Conservation (phyloP, 37 sponge, comb jelly and placozoan species). For the Petrosia ficiformis region DNA sequence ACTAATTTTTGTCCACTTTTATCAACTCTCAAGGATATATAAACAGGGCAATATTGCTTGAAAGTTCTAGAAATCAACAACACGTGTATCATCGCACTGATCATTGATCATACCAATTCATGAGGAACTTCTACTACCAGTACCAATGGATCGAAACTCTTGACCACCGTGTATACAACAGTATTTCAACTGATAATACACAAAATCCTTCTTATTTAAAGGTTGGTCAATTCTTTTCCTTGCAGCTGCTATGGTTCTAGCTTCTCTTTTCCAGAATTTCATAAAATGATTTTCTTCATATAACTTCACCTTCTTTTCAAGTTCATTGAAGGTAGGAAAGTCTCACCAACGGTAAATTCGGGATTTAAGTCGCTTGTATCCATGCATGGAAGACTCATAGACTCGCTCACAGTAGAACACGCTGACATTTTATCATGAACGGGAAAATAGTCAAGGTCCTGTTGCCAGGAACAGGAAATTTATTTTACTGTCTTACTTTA, state of each 20-base stretch:
- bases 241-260: neutral
- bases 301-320: neutral
- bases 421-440: no score
- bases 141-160: neutral
- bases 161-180: slow-evolving; percentile 12
- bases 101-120: neutral
- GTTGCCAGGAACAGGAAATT: no score
- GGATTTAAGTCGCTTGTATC: no score
- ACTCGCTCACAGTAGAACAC: no score
- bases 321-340: neutral
- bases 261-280: slow-evolving; percentile 8
- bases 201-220: neutral
- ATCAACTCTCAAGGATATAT: neutral
- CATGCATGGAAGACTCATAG: no score
- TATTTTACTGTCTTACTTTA: no score
- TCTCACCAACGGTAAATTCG: neutral
- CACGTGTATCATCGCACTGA: no score
- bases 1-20: neutral
- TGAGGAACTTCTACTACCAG: neutral
- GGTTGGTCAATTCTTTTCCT: neutral
- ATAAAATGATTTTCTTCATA: neutral
- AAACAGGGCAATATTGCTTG: neutral
- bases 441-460: no score
- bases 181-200: slow-evolving; percentile 5
- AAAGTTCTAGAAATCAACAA: no score